phyloP scores from a whole-genome alignment of 2,797 vertebrate genomes.

The Clarias pachynema region DNA sequence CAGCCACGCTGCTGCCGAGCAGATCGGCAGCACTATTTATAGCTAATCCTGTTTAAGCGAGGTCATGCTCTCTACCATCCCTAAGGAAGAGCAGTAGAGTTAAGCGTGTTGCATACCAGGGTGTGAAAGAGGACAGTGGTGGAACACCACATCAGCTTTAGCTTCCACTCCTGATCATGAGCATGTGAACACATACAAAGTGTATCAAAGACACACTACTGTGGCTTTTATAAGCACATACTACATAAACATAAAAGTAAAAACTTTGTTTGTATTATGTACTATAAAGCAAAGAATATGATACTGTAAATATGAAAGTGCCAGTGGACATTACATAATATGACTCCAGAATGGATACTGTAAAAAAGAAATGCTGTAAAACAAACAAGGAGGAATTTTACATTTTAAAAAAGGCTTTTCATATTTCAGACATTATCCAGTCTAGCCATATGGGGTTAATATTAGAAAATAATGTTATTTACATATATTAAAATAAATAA shows the following conservation, averaged over 20 bases:
- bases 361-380: not conserved
- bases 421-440: not conserved
- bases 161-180: not conserved
- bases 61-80: conserved; percentile 76
- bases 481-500: not conserved
- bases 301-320: not conserved
- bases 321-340: not conserved
- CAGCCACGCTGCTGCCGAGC: conserved; percentile 62
- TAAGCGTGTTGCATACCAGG: conserved; percentile 56
- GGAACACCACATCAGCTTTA: conserved; percentile 18
- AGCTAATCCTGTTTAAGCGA: conserved; percentile 79
- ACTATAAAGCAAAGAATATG: not conserved
- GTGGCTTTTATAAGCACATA: not conserved
- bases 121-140: conserved; percentile 30
- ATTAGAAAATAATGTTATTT: not conserved
- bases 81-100: conserved; percentile 63
- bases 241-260: not conserved
- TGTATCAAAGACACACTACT: not conserved
- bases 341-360: not conserved
- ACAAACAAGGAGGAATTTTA: too few species aligned
- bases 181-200: not conserved
- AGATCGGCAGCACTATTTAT: conserved; percentile 81
- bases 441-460: not conserved
- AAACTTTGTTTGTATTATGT: not conserved
- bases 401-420: not conserved